Percentiles rank a stretch among this genome's conserved stretches.
These are phyloP conservation scores for Emys orbicularis DNA, from an alignment of 2,797 vertebrate species.

Conservation along the genomic window DNA sequence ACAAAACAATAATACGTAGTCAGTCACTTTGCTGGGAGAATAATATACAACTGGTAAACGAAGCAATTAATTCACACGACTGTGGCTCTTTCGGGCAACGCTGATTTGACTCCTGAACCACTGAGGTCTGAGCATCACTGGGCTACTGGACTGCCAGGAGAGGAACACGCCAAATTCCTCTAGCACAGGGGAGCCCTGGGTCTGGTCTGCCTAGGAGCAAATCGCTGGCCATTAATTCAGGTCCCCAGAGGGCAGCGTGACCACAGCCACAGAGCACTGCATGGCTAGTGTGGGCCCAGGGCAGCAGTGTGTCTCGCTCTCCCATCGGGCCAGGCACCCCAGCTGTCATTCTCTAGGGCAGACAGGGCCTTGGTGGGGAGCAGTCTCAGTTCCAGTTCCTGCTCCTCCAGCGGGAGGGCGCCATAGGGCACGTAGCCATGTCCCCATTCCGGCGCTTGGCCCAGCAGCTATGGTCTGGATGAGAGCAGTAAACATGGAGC, in stretches of 20 bases:
- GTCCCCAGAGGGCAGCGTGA: background rate
- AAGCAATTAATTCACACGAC: too few species aligned
- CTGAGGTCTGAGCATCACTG: too few species aligned
- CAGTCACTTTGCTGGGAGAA: too few species aligned
- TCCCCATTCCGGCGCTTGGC: background rate
- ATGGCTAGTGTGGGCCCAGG: background rate
- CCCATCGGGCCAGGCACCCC: background rate
- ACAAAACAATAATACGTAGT: too few species aligned
- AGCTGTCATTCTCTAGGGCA: background rate
- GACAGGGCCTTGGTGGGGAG: background rate
- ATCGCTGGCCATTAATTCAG: background rate
- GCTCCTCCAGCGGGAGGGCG: background rate
- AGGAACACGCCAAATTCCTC: fast-evolving
- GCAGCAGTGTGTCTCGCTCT: too few species aligned
- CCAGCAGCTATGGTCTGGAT: too few species aligned
- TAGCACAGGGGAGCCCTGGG: background rate
- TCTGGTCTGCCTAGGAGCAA: background rate
- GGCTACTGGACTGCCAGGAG: background rate
- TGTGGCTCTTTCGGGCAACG: too few species aligned
- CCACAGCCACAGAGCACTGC: background rate
- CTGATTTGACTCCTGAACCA: too few species aligned
- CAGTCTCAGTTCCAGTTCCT: too few species aligned
- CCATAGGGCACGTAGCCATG: background rate
- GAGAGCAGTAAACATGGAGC: background rate
- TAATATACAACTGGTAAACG: too few species aligned